Evolutionary conservation across 2,113 vertebrate species (phyloP), one percentile per base, ranked within the genome.

Genomic region (Chaetorhynchus papuensis): DNA sequence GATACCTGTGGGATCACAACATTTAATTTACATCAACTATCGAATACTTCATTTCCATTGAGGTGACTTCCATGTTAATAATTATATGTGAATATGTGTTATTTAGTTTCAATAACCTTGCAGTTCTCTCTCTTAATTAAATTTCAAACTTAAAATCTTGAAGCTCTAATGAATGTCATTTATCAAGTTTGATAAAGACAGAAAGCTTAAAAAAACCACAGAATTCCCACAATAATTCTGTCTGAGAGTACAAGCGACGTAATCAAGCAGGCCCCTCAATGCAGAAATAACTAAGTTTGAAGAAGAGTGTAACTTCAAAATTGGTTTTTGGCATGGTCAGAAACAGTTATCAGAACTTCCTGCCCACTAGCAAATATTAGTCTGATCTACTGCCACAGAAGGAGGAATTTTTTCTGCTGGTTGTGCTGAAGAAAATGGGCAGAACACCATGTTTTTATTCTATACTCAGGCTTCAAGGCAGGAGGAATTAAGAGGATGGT

Each of bases 401-500:
- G n/a, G 50, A 83, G 13, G 15, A 92, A 21, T 65, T 94, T 87
- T 90, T n/a, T 86, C 35, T 92, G 23, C 59, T 78, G 35, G 15
- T 74, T 91, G 20, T 70, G 33, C 13, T 74, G 44, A 90, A 88
- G 37, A 80, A 92, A 86, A 72, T 61, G 47, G 33, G 85, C 47
- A 91, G 76, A 94, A 86, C 42, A 86, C 35, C 18, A 66, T 56
- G 30, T 33, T 90, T 94, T 80, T 70, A 80, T 80, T 88, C 30
- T 24, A 33, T 64, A 42, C 28, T 83, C 42, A 66, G 54, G 20
- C 37, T 77, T 37, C 59, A 77, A 47, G 45, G 22, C 35, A 82
- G 77, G 18, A 91, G 41, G 10, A 93, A 83, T 87, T 85, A 56
- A 88, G 42, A 87, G 10, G 27, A 47, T 77, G 28, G 41, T 86